Base-by-base conservation (phyloP, 2,113 vertebrate species). In the Passer domesticus region DNA sequence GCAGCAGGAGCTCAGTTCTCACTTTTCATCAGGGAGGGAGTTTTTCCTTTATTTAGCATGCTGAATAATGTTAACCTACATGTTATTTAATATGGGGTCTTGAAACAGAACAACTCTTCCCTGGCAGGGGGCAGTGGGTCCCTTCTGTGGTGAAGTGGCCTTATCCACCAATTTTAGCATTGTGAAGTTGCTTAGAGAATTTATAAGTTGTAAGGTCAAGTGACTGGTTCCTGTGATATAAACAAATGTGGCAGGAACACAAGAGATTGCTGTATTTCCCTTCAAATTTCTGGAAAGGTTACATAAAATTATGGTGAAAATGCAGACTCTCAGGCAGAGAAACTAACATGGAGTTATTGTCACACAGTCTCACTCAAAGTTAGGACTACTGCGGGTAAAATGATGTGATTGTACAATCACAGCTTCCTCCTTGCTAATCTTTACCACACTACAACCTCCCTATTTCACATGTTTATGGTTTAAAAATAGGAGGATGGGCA, bases 121-220 rank as follows among this genome's bases (percentile, higher is more conserved):
- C 68, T 78, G 33, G 33, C 55, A 74, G 35, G 17, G 12, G 20
- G 53, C 17, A 56, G 10, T 39, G 44, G 33, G 16, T 69, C 35
- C 60, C 96, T 94, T 77, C 88, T 92, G 59, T 62, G 43, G 33
- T 19, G 53, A 92, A 52, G 73, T 72, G n/a, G 82, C 22, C 44
- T 75, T 90, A 67, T 62, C 83, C 83, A 81, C 80, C 79, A 94
- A 59, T 73, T 92, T 83, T 93, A 89, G 70, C 72, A 37, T 55
- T 39, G 10, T 59, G 44, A 69, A 94, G 86, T 83, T 76, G n/a
- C 81, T 89, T 49, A 31, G 50, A 67, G 82, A 73, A 72, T 91
- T 95, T 96, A 86, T 89, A 78, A 43, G 82, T 52, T 91, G 75
- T 89, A 97, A 95, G 68, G 72, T 93, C 82, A 92, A 77, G 80